Evolutionary conservation across 2,888 invertebrate species (phyloP).

Genomic region (Drosophila prolongata): DNA sequence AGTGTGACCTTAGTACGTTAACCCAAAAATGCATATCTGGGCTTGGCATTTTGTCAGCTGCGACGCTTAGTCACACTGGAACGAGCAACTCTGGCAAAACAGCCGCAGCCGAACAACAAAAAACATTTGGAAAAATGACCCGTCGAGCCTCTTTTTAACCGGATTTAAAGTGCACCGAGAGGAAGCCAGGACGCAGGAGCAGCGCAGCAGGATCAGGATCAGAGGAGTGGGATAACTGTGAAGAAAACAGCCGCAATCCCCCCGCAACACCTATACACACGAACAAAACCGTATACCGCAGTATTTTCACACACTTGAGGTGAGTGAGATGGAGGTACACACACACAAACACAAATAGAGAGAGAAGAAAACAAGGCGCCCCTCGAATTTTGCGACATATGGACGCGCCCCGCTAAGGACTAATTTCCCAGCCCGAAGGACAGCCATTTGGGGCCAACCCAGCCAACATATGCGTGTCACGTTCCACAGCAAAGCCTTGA

Average conservation of each 20-base stretch:
- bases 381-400: conserved; percentile 43
- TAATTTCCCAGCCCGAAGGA: conserved; percentile 25
- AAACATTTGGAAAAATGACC: conserved; percentile 68
- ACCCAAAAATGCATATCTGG: neutral
- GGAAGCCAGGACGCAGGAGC: conserved; percentile 18
- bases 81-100: conserved; percentile 17
- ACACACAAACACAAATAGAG: conserved; percentile 13
- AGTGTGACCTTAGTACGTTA: neutral
- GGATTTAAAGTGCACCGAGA: conserved; percentile 42
- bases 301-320: conserved; percentile 58
- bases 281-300: conserved; percentile 54
- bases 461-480: conserved; percentile 59
- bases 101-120: conserved; percentile 68
- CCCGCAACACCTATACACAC: conserved; percentile 19
- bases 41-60: conserved; percentile 6
- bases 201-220: conserved; percentile 1
- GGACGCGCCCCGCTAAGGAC: conserved; percentile 28
- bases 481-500: conserved; percentile 66
- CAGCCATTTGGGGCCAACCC: conserved; percentile 31
- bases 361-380: conserved; percentile 27
- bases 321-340: conserved; percentile 37
- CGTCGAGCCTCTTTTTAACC: conserved; percentile 45
- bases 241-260: conserved; percentile 5
- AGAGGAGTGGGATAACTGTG: neutral
- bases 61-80: conserved; percentile 14